A percentile compares a stretch with the other conserved stretches of the same genome.
Evolutionary conservation across 2,113 vertebrate genomes (phyloP).

Genomic region (Scomber scombrus): DNA sequence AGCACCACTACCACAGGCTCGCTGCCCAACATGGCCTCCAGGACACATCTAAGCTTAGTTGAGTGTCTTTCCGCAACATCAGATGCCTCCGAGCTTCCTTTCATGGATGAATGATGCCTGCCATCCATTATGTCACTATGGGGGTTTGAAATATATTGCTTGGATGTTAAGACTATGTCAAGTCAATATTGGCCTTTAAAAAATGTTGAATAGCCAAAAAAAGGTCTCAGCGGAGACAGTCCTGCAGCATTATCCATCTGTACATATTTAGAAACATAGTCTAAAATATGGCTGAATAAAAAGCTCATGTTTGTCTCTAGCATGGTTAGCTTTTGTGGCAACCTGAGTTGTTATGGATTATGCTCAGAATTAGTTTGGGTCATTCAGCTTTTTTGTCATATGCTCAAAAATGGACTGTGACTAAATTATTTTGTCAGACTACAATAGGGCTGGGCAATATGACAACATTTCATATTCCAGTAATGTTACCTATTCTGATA

Average conservation of each 20-base stretch:
- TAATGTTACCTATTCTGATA: too few relatives aligned
- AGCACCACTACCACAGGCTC: background rate
- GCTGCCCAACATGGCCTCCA: background rate
- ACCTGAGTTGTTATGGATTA: too few relatives aligned
- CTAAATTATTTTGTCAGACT: too few relatives aligned
- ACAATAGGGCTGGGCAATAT: too few relatives aligned
- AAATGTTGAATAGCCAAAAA: background rate
- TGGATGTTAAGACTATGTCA: background rate
- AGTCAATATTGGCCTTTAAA: slow-evolving; percentile 1
- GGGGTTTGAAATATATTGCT: background rate
- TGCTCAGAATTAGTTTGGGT: too few relatives aligned
- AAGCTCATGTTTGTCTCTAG: too few relatives aligned
- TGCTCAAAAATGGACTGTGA: too few relatives aligned
- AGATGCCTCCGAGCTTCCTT: background rate
- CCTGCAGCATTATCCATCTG: background rate
- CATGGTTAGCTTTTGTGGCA: too few relatives aligned
- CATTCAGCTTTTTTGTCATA: too few relatives aligned
- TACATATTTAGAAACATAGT: too few relatives aligned
- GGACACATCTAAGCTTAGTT: background rate
- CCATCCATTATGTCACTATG: background rate
- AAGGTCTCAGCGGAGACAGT: background rate
- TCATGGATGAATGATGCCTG: slow-evolving; percentile 38
- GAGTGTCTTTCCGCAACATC: slow-evolving; percentile 6
- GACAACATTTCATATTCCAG: too few relatives aligned
- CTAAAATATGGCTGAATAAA: too few relatives aligned